These are phyloP conservation scores for Drosophila lutescens DNA, from an alignment of 2,888 invertebrate genomes.

Conservation along the genomic window DNA sequence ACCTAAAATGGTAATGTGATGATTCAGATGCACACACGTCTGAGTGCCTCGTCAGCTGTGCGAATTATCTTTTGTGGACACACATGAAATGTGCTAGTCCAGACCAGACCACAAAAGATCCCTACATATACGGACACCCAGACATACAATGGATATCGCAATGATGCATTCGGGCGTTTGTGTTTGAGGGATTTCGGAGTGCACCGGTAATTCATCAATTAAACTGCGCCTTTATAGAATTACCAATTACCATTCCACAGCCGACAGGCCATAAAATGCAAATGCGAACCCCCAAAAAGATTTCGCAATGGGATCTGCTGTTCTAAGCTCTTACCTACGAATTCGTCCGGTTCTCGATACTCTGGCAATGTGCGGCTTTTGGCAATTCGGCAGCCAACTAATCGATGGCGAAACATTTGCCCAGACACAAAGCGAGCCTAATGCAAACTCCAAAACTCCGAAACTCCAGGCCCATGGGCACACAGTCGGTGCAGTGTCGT, in stretches of 20 bases:
- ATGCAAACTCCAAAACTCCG: slow-evolving; percentile 31
- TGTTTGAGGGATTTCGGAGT: slow-evolving; percentile 24
- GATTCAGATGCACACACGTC: slow-evolving; percentile 61
- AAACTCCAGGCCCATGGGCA: slow-evolving; percentile 15
- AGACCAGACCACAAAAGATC: slow-evolving; percentile 52
- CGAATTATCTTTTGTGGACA: slow-evolving; percentile 28
- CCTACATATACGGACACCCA: slow-evolving; percentile 11
- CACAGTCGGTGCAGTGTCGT: slow-evolving; percentile 30
- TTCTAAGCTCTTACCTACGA: slow-evolving; percentile 41
- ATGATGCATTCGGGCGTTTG: slow-evolving; percentile 31
- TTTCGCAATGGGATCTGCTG: slow-evolving; percentile 55
- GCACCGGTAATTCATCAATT: slow-evolving; percentile 74
- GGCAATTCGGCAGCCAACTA: slow-evolving; percentile 73
- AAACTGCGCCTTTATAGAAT: slow-evolving; percentile 65
- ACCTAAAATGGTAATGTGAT: slow-evolving; percentile 71
- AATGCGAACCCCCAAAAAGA: slow-evolving; percentile 51
- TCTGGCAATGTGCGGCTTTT: slow-evolving; percentile 70
- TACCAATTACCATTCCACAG: slow-evolving; percentile 47
- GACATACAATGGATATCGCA: slow-evolving; percentile 17
- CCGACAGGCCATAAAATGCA: slow-evolving; percentile 48
- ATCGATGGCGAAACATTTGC: slow-evolving; percentile 77
- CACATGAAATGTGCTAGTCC: slow-evolving; percentile 25
- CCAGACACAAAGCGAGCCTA: slow-evolving; percentile 71
- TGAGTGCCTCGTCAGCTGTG: slow-evolving; percentile 48
- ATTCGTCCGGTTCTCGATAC: slow-evolving; percentile 11